Evolutionary conservation across 2,113 vertebrate genomes (phyloP).

Genomic region (Microcebus murinus): DNA sequence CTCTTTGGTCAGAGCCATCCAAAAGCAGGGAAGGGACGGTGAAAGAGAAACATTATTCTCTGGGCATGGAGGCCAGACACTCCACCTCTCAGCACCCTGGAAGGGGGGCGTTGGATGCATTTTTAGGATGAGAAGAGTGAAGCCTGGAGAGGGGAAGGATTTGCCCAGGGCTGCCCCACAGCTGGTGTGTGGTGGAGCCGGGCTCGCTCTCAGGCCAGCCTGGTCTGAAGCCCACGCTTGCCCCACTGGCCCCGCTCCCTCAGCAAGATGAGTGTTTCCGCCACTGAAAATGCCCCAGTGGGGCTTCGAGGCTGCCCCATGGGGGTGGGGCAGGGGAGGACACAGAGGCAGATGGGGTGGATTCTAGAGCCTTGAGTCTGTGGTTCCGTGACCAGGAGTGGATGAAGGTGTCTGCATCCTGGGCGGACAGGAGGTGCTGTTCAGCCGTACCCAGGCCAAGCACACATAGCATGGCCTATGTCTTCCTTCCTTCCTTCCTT

Average conservation of each 20-base stretch:
- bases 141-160: not conserved
- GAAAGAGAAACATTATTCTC: not conserved
- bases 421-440: not conserved
- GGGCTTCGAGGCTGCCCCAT: not conserved
- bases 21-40: not conserved
- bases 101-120: not conserved
- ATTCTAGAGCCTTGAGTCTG: not conserved
- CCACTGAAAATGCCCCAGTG: not conserved
- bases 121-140: not conserved
- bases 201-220: not conserved
- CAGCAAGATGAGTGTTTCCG: not conserved
- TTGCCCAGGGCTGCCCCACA: not conserved
- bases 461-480: not conserved
- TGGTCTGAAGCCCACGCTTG: not conserved
- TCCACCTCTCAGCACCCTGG: not conserved
- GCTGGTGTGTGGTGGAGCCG: not conserved
- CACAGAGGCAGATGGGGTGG: not conserved
- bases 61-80: accelerated
- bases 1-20: not conserved
- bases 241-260: not conserved
- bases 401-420: not conserved
- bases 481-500: not conserved
- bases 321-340: not conserved
- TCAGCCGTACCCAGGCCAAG: accelerated
- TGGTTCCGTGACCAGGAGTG: too few relatives aligned